Evolutionary conservation across 2,797 vertebrate species (phyloP).

Genomic region (Hafferia zeledoni): DNA sequence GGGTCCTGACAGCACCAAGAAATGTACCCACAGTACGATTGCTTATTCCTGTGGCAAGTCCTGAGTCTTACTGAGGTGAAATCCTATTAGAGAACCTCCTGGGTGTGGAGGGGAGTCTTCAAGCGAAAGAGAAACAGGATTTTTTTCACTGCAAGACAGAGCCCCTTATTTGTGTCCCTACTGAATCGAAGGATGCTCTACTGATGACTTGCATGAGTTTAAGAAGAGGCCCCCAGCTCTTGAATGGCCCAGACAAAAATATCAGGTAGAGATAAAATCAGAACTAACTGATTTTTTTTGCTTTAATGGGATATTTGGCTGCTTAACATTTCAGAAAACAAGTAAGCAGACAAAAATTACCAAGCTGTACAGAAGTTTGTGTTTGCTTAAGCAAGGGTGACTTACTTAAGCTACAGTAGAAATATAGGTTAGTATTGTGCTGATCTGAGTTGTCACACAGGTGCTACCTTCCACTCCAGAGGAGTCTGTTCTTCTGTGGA

Average conservation of each 20-base stretch:
- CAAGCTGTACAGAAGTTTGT: not conserved
- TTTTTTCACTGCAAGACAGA: not conserved
- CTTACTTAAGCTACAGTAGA: not conserved
- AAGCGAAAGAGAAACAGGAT: not conserved
- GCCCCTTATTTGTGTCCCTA: not conserved
- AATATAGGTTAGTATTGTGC: not conserved
- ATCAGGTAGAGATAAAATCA: not conserved
- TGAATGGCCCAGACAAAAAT: not conserved
- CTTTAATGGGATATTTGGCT: not conserved
- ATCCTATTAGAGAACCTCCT: not conserved
- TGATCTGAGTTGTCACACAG: not conserved
- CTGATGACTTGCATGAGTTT: not conserved
- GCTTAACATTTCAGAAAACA: not conserved
- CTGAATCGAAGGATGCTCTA: not conserved
- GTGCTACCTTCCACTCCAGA: not conserved
- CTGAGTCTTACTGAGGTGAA: not conserved
- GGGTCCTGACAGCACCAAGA: fast-evolving
- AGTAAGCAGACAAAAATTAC: not conserved
- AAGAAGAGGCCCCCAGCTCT: not conserved
- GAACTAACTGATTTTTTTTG: not conserved
- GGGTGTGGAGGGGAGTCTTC: not conserved
- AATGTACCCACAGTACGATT: not conserved
- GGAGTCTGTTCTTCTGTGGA: not conserved
- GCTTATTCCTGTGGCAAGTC: not conserved
- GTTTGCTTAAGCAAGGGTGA: not conserved